Percentiles rank a stretch among this genome's conserved stretches.
These are phyloP conservation scores for Lithobates sylvaticus DNA, from an alignment of 2,797 vertebrate genomes.

Conservation along the genomic window DNA sequence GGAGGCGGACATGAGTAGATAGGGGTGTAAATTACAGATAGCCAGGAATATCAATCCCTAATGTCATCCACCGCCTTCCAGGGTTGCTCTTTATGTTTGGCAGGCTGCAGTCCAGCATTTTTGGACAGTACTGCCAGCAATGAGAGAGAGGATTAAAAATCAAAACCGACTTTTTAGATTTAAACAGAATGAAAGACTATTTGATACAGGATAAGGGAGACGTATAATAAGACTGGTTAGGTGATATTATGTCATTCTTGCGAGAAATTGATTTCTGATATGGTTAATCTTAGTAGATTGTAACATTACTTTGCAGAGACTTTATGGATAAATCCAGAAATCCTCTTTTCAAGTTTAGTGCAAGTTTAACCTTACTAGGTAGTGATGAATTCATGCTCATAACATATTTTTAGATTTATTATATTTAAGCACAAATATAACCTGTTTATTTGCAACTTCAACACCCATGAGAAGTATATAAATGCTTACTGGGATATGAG, in stretches of 20 bases:
- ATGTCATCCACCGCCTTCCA: conserved; percentile 25
- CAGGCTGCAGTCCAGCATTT: not conserved
- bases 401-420: not conserved
- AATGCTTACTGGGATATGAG: not conserved
- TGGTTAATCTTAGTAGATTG: conserved; percentile 16
- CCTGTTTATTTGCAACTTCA: not conserved
- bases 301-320: not conserved
- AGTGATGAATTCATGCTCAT: not conserved
- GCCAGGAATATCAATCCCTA: conserved; percentile 52
- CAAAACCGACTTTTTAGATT: not conserved
- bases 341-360: not conserved
- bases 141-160: not conserved
- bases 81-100: conserved; percentile 15
- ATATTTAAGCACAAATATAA: not conserved
- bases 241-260: conserved; percentile 8
- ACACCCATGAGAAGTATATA: not conserved
- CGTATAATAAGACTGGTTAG: not conserved
- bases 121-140: not conserved
- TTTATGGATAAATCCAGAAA: conserved; percentile 4
- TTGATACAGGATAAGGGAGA: not conserved
- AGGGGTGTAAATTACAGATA: conserved; percentile 53
- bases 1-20: conserved; percentile 46
- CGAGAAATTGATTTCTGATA: conserved; percentile 10
- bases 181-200: not conserved
- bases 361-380: not conserved